Evolutionary conservation across 92 coral and sea anemone species (phyloP).

Genomic region (Porites rus): DNA sequence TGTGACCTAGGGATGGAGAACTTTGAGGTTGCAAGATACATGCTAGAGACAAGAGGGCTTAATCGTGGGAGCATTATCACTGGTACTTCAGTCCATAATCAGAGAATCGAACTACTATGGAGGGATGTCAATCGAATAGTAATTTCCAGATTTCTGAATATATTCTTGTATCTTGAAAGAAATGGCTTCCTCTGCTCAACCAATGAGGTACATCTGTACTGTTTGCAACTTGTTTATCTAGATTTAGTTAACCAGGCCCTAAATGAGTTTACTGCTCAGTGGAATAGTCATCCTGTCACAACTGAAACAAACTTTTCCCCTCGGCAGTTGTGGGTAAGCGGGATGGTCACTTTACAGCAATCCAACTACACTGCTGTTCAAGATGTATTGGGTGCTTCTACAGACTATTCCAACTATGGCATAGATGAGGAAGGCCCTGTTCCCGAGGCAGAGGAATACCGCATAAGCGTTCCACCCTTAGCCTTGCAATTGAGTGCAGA

Average conservation of each 20-base stretch:
- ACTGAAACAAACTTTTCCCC: conserved; percentile 67
- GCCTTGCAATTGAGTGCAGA: conserved; percentile 25
- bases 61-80: conserved; percentile 76
- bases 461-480: conserved; percentile 25
- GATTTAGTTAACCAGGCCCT: conserved; percentile 59
- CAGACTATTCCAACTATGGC: conserved; percentile 28
- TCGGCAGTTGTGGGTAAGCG: conserved; percentile 62
- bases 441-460: conserved; percentile 23
- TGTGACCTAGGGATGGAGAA: conserved; percentile 74
- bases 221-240: conserved; percentile 54
- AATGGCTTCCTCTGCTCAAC: conserved; percentile 19
- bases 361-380: conserved; percentile 29
- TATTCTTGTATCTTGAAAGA: conserved; percentile 64
- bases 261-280: conserved; percentile 38
- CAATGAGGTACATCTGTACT: conserved; percentile 58
- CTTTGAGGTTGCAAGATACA: conserved; percentile 59
- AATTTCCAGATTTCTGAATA: conserved; percentile 57
- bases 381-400: conserved; percentile 10
- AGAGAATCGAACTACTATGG: conserved; percentile 70
- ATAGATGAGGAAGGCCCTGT: conserved; percentile 40
- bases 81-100: conserved; percentile 70
- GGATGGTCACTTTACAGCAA: conserved; percentile 20
- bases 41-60: conserved; percentile 65
- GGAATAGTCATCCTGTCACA: conserved; percentile 71
- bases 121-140: conserved; percentile 69